These are phyloP conservation scores for Enteromius viviparus DNA, from an alignment of 2,797 vertebrate species.

Conservation along the genomic window DNA sequence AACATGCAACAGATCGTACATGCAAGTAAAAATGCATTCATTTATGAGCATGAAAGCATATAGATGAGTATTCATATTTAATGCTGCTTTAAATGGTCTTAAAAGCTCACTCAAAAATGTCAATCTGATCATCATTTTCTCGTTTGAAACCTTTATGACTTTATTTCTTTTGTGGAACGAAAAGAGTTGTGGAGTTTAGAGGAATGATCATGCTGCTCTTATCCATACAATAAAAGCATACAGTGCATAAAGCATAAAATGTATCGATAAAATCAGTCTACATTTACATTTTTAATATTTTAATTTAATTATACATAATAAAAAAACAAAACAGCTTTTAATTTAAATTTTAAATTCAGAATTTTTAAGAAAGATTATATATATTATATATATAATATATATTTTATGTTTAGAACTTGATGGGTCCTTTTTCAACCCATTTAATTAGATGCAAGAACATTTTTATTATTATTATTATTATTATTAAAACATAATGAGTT, in stretches of 20 bases:
- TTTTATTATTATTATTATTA: too few relatives aligned
- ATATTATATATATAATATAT: too few relatives aligned
- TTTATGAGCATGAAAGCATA: neutral
- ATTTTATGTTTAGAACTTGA: neutral
- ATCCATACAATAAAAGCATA: neutral
- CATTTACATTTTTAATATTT: neutral
- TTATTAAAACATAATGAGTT: neutral
- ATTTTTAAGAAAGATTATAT: too few relatives aligned
- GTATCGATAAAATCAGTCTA: neutral
- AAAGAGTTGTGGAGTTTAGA: conserved; percentile 1
- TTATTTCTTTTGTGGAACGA: neutral
- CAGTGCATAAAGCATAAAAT: neutral
- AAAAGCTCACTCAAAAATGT: neutral
- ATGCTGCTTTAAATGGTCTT: neutral
- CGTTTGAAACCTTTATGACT: neutral
- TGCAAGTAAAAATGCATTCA: conserved; percentile 10
- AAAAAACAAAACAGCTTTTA: neutral
- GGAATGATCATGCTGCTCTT: neutral
- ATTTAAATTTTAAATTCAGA: neutral
- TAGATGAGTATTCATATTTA: neutral
- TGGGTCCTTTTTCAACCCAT: neutral
- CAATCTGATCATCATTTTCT: neutral
- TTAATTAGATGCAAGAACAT: neutral
- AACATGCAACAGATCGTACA: conserved; percentile 43
- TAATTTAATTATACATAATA: neutral